phyloP scores from a whole-genome alignment of 2,113 vertebrate species.

The Coreoperca whiteheadi region DNA sequence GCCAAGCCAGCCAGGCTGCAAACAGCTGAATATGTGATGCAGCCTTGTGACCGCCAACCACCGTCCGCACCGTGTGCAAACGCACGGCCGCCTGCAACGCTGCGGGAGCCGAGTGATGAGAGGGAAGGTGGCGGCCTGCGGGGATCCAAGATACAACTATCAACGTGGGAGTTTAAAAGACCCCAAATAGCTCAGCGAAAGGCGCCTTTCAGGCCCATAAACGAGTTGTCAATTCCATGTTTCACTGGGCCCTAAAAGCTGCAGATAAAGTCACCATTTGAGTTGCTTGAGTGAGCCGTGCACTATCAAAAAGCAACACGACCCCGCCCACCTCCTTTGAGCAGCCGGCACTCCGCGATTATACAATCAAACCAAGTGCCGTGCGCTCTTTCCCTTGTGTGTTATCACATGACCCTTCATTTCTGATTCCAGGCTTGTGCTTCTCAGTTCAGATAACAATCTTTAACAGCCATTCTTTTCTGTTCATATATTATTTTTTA shows the following conservation, averaged over 20 bases:
- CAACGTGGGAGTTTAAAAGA: background rate
- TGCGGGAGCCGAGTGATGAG: background rate
- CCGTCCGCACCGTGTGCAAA: conserved; percentile 80
- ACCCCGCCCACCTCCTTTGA: conserved; percentile 35
- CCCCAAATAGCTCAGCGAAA: background rate
- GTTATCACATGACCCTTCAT: conserved; percentile 10
- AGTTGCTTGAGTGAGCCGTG: background rate
- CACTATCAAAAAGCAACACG: too few relatives aligned
- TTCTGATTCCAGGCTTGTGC: background rate
- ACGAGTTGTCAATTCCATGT: background rate
- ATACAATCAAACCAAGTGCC: conserved; percentile 21
- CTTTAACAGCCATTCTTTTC: too few relatives aligned
- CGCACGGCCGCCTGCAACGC: conserved; percentile 35
- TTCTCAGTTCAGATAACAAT: background rate
- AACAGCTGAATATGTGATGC: conserved; percentile 12
- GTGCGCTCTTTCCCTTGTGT: conserved; percentile 21
- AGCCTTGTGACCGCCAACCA: conserved; percentile 74
- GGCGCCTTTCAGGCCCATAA: fast-evolving
- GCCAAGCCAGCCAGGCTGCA: background rate
- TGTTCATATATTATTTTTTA: too few relatives aligned
- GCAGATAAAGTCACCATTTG: background rate
- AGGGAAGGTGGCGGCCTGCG: background rate
- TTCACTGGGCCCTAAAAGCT: background rate
- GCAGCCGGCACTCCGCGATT: conserved; percentile 29
- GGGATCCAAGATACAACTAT: background rate